These are phyloP conservation scores for Drosophila parthenogenetica DNA, from an alignment of 2,888 invertebrate species.

Conservation along the genomic window DNA sequence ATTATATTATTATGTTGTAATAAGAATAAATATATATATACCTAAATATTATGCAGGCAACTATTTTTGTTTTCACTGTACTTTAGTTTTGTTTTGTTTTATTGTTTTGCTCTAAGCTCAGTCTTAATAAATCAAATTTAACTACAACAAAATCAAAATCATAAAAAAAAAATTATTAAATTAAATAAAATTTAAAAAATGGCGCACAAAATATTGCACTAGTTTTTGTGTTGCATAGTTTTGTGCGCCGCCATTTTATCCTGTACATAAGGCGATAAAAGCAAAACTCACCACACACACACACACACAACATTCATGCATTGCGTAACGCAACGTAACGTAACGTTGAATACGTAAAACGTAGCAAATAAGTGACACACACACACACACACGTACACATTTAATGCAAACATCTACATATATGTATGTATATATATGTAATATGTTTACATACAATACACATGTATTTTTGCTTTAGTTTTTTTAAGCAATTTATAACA, in stretches of 20 bases:
- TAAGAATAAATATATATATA: slow-evolving; percentile 33
- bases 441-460: neutral
- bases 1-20: slow-evolving; percentile 48
- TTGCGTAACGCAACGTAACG: slow-evolving; percentile 24
- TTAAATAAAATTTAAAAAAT: slow-evolving; percentile 1
- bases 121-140: slow-evolving; percentile 7
- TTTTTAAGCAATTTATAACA: slow-evolving; percentile 44
- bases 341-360: slow-evolving; percentile 18
- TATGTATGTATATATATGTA: slow-evolving; percentile 2
- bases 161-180: slow-evolving; percentile 3
- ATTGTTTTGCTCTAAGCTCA: slow-evolving; percentile 36
- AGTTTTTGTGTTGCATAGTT: slow-evolving; percentile 35
- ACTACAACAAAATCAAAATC: slow-evolving; percentile 9
- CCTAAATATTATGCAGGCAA: slow-evolving; percentile 31
- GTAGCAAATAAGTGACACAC: slow-evolving; percentile 24
- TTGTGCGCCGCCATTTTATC: slow-evolving; percentile 18
- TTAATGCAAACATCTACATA: slow-evolving; percentile 14
- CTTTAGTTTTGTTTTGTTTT: slow-evolving; percentile 8
- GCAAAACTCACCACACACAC: slow-evolving; percentile 16
- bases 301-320: slow-evolving; percentile 19
- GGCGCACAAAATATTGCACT: neutral
- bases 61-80: slow-evolving; percentile 25
- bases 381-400: slow-evolving; percentile 16
- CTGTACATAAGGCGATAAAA: slow-evolving; percentile 15
- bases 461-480: slow-evolving; percentile 39